phyloP scores from a whole-genome alignment of 2,888 invertebrate species.

The Elysia crispata region DNA sequence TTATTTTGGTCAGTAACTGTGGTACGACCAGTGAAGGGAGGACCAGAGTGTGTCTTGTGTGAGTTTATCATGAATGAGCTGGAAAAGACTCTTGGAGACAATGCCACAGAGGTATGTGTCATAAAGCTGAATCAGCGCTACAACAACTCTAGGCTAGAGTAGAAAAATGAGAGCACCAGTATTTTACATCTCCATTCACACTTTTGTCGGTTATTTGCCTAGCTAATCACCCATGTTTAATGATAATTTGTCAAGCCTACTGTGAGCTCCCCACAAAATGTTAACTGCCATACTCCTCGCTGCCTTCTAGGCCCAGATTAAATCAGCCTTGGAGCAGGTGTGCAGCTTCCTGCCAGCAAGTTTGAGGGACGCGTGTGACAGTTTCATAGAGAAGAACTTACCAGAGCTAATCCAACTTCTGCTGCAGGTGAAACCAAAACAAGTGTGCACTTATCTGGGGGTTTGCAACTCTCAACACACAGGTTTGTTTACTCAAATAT shows the following conservation, averaged over 20 bases:
- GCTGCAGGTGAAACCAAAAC: constrained; percentile 21
- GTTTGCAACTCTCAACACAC: background rate
- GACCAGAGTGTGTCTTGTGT: constrained; percentile 34
- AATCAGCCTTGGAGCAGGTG: constrained; percentile 39
- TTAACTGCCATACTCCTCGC: no score
- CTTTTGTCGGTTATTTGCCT: no score
- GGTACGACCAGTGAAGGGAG: background rate
- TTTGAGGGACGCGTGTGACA: constrained; percentile 27
- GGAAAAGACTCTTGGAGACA: constrained; percentile 20
- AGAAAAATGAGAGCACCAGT: no score
- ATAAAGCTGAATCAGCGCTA: no score
- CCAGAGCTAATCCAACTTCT: constrained; percentile 38
- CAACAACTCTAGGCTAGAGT: no score
- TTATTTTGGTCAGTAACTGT: background rate
- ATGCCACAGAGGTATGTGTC: constrained; percentile 23
- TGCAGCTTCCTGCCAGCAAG: constrained; percentile 40
- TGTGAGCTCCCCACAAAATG: no score
- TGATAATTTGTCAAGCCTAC: no score
- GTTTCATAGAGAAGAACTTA: constrained; percentile 33
- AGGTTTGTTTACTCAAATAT: no score
- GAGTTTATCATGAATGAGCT: constrained; percentile 27
- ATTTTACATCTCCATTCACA: no score
- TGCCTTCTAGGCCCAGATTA: constrained; percentile 14
- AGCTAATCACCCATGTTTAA: no score
- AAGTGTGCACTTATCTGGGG: constrained; percentile 14